Base-by-base conservation (phyloP, 2,797 vertebrate species). In the Ciconia nigra region DNA sequence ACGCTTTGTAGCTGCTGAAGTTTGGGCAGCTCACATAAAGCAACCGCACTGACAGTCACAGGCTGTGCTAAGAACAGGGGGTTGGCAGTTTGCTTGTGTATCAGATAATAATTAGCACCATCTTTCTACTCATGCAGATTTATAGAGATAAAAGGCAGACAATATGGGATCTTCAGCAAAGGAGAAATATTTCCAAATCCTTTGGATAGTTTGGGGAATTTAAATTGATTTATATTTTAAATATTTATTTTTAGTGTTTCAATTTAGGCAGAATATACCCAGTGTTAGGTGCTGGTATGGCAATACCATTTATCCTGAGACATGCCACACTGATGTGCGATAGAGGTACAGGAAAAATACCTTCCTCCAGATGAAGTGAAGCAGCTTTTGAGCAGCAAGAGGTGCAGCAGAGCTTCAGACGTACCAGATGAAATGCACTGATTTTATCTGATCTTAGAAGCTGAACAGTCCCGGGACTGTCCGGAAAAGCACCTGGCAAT, bases 281-380 rank as follows among this genome's bases (percentile, higher is more conserved):
- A 8, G 37, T 70, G 55, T 39, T 73, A 15, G 35, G 18, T 63
- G 41, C 29, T 69, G 15, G 11, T 86, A 58, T 51, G 37, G 46
- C 49, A 35, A 42, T 25, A 14, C 19, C 22, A 6, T 33, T 80
- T 52, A 19, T 39, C 28, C 61, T 52, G 62, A 87, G 66, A 13
- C 1, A 4, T 12, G 4, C 18, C 37, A 39, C 2, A 0, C n/a
- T 65, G 11, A 4, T 77, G 20, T 77, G 54, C 24, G n/a, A 1
- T 26, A 76, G 46, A 62, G 4, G 15, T 25, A 5, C 1, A 42
- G 33, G 31, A 93, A 47, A 37, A 91, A 29, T 18, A 13, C 14
- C 17, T 83, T 85, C 14, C 8, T 78, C 22, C 29, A 31, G 49
- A 44, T n/a, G 63, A 70, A 63, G 57, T 28, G n/a, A 80, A 87